Conservation (phyloP, 2,888 invertebrate genomes). For the Actias luna region DNA sequence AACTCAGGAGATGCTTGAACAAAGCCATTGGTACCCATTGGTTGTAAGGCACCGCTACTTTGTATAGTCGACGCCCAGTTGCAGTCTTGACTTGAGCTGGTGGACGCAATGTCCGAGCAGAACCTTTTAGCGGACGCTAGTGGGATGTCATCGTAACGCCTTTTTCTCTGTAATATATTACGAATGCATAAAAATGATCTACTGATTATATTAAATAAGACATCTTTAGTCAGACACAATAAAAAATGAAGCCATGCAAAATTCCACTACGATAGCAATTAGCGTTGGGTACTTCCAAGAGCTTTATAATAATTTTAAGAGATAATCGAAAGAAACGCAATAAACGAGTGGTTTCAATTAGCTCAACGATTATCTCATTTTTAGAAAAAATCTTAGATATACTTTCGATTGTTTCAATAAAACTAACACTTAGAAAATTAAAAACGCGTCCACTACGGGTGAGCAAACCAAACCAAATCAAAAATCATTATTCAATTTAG, state of each 20-base stretch:
- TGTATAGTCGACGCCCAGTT: slow-evolving; percentile 37
- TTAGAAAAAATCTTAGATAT: neutral
- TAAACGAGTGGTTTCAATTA: neutral
- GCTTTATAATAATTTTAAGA: no score
- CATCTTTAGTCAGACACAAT: neutral
- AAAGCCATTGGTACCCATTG: slow-evolving; percentile 18
- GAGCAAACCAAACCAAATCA: no score
- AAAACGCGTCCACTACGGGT: no score
- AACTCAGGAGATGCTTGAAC: slow-evolving; percentile 57
- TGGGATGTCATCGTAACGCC: slow-evolving; percentile 63
- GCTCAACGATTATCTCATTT: neutral
- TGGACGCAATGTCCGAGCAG: slow-evolving; percentile 52
- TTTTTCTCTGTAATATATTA: slow-evolving; percentile 55
- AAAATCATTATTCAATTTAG: no score
- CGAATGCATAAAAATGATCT: neutral
- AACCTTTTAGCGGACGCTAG: slow-evolving; percentile 64
- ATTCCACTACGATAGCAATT: neutral
- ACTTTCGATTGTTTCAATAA: no score
- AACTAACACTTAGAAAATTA: no score
- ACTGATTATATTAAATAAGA: neutral
- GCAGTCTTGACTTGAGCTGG: slow-evolving; percentile 30
- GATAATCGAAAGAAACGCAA: neutral
- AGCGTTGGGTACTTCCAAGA: neutral
- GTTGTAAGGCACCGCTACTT: slow-evolving; percentile 28
- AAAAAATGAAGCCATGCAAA: no score